A percentile compares a stretch with the other conserved stretches of the same genome.
phyloP scores from a whole-genome alignment of 2,888 invertebrate species.

The Chymomyza caudatula region DNA sequence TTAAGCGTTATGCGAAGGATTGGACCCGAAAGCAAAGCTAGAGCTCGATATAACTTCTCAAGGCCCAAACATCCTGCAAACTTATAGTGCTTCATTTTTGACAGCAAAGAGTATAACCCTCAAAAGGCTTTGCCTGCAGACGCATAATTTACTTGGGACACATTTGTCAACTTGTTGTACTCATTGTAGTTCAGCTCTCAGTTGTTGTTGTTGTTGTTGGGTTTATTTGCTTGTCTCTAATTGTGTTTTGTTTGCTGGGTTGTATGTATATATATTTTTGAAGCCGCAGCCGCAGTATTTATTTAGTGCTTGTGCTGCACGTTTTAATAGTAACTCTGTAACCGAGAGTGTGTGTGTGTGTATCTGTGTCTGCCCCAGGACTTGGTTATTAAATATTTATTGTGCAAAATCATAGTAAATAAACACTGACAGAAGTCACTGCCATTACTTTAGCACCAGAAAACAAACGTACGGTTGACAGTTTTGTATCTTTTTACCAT shows the following conservation, averaged over 20 bases:
- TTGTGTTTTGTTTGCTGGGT: background rate
- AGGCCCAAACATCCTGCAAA: background rate
- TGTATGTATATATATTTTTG: conserved; percentile 9
- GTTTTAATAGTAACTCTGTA: background rate
- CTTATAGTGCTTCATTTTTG: background rate
- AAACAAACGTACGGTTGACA: background rate
- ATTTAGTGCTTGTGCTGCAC: background rate
- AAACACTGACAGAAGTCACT: conserved; percentile 24
- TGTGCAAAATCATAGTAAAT: conserved; percentile 46
- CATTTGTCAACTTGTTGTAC: conserved; percentile 33
- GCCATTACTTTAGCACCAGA: conserved; percentile 3
- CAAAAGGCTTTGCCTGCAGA: background rate
- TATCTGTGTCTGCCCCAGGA: conserved; percentile 47
- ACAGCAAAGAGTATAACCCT: background rate
- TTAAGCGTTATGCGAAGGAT: too few relatives aligned
- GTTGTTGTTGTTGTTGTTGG: conserved; percentile 12
- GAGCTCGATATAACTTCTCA: too few relatives aligned
- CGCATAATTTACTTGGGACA: conserved; percentile 4
- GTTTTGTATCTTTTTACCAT: background rate
- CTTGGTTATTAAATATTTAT: conserved; percentile 62
- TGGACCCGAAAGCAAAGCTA: too few relatives aligned
- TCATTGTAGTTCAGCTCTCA: conserved; percentile 13
- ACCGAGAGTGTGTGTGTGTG: background rate
- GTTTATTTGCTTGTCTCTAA: conserved; percentile 2
- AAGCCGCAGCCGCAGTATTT: background rate